These are phyloP conservation scores for Callimorpha dominula DNA, from an alignment of 2,888 invertebrate genomes.

Conservation along the genomic window DNA sequence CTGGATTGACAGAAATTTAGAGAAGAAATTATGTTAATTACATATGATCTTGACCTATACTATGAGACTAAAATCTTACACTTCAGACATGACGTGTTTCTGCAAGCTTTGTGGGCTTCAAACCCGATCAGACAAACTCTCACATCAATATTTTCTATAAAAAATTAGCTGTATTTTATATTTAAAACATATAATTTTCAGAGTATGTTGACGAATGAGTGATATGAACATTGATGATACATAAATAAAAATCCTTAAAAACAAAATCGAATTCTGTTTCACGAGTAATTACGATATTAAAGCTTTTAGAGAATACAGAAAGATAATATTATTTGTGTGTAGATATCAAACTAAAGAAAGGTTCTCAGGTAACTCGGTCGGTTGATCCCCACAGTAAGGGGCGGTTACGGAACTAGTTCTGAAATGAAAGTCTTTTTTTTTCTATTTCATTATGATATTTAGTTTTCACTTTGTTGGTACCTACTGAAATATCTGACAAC, in stretches of 20 bases:
- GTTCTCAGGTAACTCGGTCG: not conserved
- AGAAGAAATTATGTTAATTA: no score
- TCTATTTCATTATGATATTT: not conserved
- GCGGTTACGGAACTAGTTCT: not conserved
- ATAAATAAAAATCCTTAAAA: not conserved
- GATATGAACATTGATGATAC: not conserved
- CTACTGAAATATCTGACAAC: no score
- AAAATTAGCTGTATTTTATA: not conserved
- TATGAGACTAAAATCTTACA: no score
- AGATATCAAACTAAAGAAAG: not conserved
- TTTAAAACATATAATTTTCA: not conserved
- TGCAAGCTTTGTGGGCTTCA: no score
- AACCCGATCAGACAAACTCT: not conserved
- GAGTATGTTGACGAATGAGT: not conserved
- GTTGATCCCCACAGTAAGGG: not conserved
- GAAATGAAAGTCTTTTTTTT: not conserved
- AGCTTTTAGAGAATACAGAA: not conserved
- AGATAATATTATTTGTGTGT: conserved; percentile 5
- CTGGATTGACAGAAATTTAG: no score
- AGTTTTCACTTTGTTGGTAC: no score
- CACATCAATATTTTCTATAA: not conserved
- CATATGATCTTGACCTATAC: no score
- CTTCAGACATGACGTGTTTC: no score
- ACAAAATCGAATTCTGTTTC: not conserved
- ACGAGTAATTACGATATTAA: not conserved